Conservation (phyloP, 2,113 vertebrate species). For the Spizaetus ornatus region DNA sequence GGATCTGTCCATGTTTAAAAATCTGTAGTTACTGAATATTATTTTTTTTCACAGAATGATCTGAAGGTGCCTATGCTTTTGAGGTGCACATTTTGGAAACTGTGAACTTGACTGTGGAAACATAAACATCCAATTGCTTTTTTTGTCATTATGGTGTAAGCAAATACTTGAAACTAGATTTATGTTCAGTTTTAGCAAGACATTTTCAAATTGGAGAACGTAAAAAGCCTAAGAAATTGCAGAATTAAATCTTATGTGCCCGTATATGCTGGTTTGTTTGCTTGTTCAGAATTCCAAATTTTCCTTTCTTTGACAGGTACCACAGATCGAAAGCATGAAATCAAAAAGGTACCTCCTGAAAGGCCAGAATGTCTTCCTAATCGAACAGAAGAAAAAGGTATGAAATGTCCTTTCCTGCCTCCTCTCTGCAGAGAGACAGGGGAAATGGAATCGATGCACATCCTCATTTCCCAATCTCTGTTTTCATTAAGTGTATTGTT, state of each 20-base stretch:
- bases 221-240: not conserved
- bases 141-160: not conserved
- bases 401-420: constrained; percentile 40
- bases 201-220: not conserved
- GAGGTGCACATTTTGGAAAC: not conserved
- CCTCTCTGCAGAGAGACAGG: not conserved
- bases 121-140: not conserved
- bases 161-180: not conserved
- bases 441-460: not conserved
- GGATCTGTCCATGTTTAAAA: not conserved
- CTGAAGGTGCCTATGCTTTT: not conserved
- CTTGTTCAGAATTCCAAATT: not conserved
- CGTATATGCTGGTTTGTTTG: not conserved
- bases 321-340: constrained; percentile 88
- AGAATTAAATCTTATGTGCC: not conserved
- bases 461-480: not conserved
- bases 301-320: constrained; percentile 57
- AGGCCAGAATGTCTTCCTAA: constrained; percentile 89
- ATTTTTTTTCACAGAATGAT: not conserved
- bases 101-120: not conserved
- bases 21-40: not conserved
- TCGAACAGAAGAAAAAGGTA: constrained; percentile 93
- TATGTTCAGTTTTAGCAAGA: not conserved
- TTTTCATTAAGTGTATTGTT: not conserved
- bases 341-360: constrained; percentile 92